Conservation (phyloP, 2,888 invertebrate genomes). For the Stenoptilia bipunctidactyla region DNA sequence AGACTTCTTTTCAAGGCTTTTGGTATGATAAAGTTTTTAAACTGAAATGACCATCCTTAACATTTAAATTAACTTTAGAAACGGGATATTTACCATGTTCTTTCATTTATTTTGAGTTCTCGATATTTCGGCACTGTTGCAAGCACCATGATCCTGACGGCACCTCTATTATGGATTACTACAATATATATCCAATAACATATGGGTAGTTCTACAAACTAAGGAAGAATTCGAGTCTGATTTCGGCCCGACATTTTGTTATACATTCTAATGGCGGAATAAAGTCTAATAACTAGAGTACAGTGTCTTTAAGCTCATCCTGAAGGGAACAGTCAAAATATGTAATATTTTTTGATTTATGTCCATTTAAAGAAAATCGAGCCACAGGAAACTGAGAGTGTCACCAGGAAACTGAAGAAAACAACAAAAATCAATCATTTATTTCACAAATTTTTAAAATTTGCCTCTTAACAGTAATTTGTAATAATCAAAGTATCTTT, state of each 20-base stretch:
- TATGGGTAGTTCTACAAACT: no score
- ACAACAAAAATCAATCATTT: conserved; percentile 1
- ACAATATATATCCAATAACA: no score
- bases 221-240: conserved; percentile 2
- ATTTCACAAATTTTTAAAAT: neutral
- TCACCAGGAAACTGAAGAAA: conserved; percentile 2
- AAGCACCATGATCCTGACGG: no score
- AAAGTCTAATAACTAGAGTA: conserved; percentile 1
- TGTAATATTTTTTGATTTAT: conserved; percentile 2
- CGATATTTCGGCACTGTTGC: no score
- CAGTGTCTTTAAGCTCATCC: neutral
- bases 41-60: no score
- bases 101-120: no score
- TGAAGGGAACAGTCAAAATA: neutral
- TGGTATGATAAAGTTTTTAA: no score
- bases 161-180: no score
- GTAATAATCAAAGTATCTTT: neutral
- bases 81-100: no score
- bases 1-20: no score
- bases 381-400: neutral
- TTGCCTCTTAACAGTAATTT: conserved; percentile 1
- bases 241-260: conserved; percentile 3
- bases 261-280: conserved; percentile 1
- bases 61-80: no score
- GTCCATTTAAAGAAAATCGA: neutral